Conservation (phyloP, 2,797 vertebrate species). For the Ciconia nigra region DNA sequence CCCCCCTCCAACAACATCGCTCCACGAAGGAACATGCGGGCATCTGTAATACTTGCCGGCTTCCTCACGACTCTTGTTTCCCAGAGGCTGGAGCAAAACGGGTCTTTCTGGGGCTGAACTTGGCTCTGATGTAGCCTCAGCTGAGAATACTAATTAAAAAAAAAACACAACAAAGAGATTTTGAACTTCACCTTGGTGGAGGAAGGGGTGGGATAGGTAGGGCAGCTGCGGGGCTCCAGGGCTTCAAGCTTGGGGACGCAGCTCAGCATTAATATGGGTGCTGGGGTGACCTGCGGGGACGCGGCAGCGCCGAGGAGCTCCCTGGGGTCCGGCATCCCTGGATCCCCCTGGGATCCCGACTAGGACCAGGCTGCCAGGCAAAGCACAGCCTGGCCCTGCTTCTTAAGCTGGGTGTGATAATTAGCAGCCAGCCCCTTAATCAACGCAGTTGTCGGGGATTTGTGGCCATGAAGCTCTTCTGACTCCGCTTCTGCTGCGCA, state of each 20-base stretch:
- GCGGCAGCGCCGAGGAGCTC: not conserved
- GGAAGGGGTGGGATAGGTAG: not conserved
- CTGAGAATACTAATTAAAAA: not conserved
- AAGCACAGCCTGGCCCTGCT: not conserved
- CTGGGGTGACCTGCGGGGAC: not conserved
- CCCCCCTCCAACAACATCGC: fast-evolving
- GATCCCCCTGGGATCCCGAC: not conserved
- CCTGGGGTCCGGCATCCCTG: not conserved
- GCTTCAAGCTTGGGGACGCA: fast-evolving
- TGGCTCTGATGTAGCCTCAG: not conserved
- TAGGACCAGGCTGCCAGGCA: not conserved
- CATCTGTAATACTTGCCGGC: not conserved
- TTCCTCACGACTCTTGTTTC: no score
- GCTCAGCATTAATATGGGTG: not conserved
- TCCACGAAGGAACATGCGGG: fast-evolving
- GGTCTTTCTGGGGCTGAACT: not conserved
- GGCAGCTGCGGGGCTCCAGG: not conserved
- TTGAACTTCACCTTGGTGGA: not conserved
- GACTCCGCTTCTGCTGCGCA: not conserved
- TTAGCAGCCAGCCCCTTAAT: not conserved
- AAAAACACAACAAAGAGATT: not conserved
- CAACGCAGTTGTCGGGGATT: not conserved
- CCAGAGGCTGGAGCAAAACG: not conserved
- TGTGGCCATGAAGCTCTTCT: not conserved
- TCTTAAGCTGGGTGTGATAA: not conserved